phyloP scores from a whole-genome alignment of 2,888 invertebrate species.

The Synanthedon vespiformis region DNA sequence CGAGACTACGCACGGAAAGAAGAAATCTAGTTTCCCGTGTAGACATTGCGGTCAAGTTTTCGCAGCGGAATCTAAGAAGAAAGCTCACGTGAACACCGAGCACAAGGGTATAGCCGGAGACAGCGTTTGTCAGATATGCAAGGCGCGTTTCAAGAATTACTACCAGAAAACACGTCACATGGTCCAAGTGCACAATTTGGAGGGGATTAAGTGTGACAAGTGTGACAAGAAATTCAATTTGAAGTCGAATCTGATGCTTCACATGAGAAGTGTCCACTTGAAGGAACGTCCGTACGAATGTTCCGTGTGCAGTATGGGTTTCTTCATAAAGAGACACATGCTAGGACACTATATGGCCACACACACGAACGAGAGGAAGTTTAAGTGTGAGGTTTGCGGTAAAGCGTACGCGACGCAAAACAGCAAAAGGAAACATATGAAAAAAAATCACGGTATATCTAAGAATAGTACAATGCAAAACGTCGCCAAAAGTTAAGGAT shows the following conservation, averaged over 20 bases:
- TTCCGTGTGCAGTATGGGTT: constrained; percentile 56
- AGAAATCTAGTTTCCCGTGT: constrained; percentile 50
- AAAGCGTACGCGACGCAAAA: constrained; percentile 64
- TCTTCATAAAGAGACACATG: constrained; percentile 58
- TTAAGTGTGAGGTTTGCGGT: constrained; percentile 72
- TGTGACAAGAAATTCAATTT: constrained; percentile 60
- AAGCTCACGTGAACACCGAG: constrained; percentile 51
- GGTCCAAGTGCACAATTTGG: constrained; percentile 54
- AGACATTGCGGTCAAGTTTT: constrained; percentile 47
- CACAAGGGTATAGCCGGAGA: constrained; percentile 58
- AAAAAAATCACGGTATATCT: constrained; percentile 48
- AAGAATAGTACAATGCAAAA: constrained; percentile 13
- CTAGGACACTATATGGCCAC: constrained; percentile 59
- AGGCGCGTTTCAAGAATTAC: constrained; percentile 56
- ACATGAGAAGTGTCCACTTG: constrained; percentile 53
- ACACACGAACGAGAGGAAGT: constrained; percentile 63
- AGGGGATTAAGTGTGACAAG: constrained; percentile 51
- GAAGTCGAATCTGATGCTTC: constrained; percentile 47
- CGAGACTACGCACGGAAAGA: constrained; percentile 50
- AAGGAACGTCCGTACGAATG: constrained; percentile 58
- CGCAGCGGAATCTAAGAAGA: constrained; percentile 50
- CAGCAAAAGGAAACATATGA: constrained; percentile 54
- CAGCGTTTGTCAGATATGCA: constrained; percentile 58
- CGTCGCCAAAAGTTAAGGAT: not conserved
- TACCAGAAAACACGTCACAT: constrained; percentile 60